These are phyloP conservation scores for Lerema accius DNA, from an alignment of 1,140 invertebrate genomes.

Conservation along the genomic window DNA sequence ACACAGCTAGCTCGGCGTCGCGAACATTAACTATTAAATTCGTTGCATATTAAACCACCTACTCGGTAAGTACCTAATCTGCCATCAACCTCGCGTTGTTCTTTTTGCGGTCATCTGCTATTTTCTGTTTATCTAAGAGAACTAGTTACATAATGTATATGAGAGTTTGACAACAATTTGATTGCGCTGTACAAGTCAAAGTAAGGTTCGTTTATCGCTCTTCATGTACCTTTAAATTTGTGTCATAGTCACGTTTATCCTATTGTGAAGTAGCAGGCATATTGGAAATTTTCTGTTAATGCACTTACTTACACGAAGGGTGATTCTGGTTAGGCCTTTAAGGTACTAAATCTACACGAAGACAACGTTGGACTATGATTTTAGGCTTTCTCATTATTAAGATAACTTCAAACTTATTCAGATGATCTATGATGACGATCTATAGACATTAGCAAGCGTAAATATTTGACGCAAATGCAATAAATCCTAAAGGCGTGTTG, in stretches of 20 bases:
- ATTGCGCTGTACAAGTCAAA: background rate
- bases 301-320: no score
- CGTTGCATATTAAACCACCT: conserved; percentile 76
- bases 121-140: conserved; percentile 1
- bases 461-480: background rate
- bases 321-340: no score
- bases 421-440: no score
- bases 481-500: conserved; percentile 2
- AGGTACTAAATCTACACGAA: no score
- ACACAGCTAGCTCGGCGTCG: conserved; percentile 59
- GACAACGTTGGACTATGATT: no score
- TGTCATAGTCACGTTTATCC: no score
- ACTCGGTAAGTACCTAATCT: conserved; percentile 56
- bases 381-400: no score
- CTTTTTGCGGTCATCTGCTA: conserved; percentile 33
- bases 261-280: no score
- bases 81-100: conserved; percentile 46
- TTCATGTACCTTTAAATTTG: no score
- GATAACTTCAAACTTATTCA: no score
- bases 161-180: background rate
- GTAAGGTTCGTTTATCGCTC: no score
- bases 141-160: background rate
- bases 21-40: conserved; percentile 79
- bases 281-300: no score
- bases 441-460: background rate